Conservation (phyloP, 2,113 vertebrate species). For the Tautogolabrus adspersus region DNA sequence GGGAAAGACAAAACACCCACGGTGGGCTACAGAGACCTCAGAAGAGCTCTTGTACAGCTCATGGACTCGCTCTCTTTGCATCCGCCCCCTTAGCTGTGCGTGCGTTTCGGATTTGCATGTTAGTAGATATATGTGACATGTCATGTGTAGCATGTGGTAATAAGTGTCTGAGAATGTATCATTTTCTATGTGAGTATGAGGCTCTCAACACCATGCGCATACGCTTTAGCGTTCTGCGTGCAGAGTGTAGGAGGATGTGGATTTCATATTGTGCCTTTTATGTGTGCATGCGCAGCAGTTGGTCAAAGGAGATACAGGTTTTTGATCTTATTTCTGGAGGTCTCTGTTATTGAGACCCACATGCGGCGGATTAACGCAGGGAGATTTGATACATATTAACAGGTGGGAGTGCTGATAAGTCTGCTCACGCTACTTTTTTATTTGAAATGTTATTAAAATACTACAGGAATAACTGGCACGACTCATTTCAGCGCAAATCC, state of each 20-base stretch:
- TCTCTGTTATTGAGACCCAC: constrained; percentile 57
- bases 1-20: constrained; percentile 83
- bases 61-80: constrained; percentile 58
- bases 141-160: constrained; percentile 26
- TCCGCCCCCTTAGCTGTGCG: constrained; percentile 53
- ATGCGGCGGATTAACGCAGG: constrained; percentile 55
- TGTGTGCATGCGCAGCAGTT: constrained; percentile 47
- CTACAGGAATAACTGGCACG: constrained; percentile 1
- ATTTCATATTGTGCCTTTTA: constrained; percentile 63
- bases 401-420: constrained; percentile 47
- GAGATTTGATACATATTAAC: constrained; percentile 39
- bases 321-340: constrained; percentile 59
- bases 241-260: constrained; percentile 73
- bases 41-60: constrained; percentile 71
- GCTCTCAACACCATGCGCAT: constrained; percentile 36
- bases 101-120: constrained; percentile 60
- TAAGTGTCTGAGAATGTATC: constrained; percentile 20
- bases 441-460: constrained; percentile 12
- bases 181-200: constrained; percentile 21
- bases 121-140: constrained; percentile 32
- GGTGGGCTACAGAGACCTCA: constrained; percentile 68
- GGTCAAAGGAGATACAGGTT: constrained; percentile 55
- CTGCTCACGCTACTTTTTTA: constrained; percentile 16
- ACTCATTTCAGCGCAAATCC: constrained; percentile 25
- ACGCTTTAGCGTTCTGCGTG: constrained; percentile 53